Evolutionary conservation across 2,888 invertebrate genomes (phyloP).

Genomic region (Creontiades dilutus): DNA sequence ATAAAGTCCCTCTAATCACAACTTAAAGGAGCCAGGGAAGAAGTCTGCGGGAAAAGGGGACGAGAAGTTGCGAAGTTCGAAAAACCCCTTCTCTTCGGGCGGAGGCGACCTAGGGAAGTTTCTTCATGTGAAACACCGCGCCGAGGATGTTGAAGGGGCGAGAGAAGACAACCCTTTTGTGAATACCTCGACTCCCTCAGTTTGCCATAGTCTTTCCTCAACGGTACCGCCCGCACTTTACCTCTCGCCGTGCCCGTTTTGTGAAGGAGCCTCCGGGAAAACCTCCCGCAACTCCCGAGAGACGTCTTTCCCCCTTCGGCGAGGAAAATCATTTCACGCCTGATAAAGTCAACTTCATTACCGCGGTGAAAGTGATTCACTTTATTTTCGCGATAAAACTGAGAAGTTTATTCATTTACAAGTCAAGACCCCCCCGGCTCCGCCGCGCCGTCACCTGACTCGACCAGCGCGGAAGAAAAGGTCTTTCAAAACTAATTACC

Average conservation of each 20-base stretch:
- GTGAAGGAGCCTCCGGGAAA: conserved; percentile 7
- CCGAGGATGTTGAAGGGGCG: neutral
- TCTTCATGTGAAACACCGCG: conserved; percentile 61
- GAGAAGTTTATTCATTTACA: conserved; percentile 60
- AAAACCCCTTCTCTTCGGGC: neutral
- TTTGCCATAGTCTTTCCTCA: neutral
- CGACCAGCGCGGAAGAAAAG: neutral
- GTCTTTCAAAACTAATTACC: conserved; percentile 21
- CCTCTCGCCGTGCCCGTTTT: neutral
- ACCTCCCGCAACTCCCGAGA: conserved; percentile 40
- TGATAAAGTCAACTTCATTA: conserved; percentile 62
- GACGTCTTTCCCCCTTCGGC: neutral
- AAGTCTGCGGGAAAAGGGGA: neutral
- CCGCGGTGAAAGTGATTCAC: conserved; percentile 43
- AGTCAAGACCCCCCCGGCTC: conserved; percentile 24
- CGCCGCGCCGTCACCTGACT: neutral
- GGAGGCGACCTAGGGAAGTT: neutral
- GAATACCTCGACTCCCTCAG: conserved; percentile 29
- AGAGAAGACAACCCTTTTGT: neutral
- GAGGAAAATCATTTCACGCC: conserved; percentile 58
- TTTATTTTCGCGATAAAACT: conserved; percentile 61
- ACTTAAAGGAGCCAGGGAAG: conserved; percentile 63
- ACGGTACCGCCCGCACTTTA: too few species aligned
- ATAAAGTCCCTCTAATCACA: conserved; percentile 71
- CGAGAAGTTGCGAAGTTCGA: conserved; percentile 44